phyloP scores from a whole-genome alignment of 2,797 vertebrate genomes.

The Aratinga solstitialis region DNA sequence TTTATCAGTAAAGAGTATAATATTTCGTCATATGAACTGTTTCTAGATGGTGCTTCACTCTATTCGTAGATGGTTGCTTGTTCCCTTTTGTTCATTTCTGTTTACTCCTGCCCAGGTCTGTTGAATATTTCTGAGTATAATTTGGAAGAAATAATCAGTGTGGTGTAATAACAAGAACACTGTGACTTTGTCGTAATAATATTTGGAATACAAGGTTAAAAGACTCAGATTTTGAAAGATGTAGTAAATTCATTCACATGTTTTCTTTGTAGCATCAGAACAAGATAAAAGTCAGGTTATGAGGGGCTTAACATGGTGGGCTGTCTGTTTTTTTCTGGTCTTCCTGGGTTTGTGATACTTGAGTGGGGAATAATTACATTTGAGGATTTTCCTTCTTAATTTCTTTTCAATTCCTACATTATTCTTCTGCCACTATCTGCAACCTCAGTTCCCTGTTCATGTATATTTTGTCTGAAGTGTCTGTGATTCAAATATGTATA shows the following conservation, averaged over 20 bases:
- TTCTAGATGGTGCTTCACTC: neutral
- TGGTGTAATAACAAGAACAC: neutral
- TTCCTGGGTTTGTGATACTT: neutral
- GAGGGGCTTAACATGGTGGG: neutral
- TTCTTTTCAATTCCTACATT: neutral
- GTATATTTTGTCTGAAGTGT: neutral
- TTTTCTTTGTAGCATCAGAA: neutral
- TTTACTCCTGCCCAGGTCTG: neutral
- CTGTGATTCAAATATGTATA: neutral
- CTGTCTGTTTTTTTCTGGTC: neutral
- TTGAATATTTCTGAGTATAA: neutral
- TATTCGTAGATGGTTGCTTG: neutral
- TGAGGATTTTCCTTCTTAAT: neutral
- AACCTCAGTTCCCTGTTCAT: neutral
- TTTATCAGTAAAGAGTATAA: constrained; percentile 28
- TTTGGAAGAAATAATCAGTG: neutral
- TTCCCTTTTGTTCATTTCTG: neutral
- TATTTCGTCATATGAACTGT: constrained; percentile 7
- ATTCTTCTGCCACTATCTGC: neutral
- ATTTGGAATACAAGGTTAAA: neutral
- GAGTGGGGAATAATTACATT: neutral
- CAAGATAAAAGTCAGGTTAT: neutral
- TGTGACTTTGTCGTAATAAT: neutral
- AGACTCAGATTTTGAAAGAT: neutral
- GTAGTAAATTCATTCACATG: neutral